Conservation (phyloP, 64 coral and sea anemone species). For the Actinia tenebrosa region DNA sequence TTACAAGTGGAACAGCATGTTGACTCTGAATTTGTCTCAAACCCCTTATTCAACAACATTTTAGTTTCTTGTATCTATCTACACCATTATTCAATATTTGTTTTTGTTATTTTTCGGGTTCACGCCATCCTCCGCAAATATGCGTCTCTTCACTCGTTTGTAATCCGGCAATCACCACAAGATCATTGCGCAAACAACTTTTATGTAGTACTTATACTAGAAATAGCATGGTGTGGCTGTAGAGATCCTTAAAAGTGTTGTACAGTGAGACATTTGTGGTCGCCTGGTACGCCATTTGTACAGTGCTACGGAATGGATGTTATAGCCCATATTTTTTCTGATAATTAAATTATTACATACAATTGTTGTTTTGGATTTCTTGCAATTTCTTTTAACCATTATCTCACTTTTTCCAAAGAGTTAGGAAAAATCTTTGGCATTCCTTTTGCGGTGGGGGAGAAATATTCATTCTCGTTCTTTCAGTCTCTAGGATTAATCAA, state of each 20-base stretch:
- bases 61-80: not conserved
- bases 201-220: conserved; percentile 6
- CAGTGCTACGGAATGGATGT: conserved; percentile 20
- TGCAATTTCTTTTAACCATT: not conserved
- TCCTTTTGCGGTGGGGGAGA: too few relatives aligned
- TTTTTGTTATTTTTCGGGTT: conserved; percentile 6
- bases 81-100: conserved; percentile 8
- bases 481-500: too few relatives aligned
- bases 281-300: conserved; percentile 3
- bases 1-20: not conserved
- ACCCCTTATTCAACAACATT: not conserved
- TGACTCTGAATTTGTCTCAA: not conserved
- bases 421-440: too few relatives aligned
- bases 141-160: not conserved
- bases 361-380: not conserved
- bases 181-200: not conserved
- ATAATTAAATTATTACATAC: conserved; percentile 59
- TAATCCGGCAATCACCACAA: not conserved
- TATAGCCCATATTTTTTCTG: conserved; percentile 56
- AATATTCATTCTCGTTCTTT: too few relatives aligned
- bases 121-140: not conserved
- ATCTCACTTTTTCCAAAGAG: too few relatives aligned
- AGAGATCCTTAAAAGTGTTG: not conserved
- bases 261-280: not conserved
- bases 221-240: not conserved